Conservation (phyloP, 2,888 invertebrate genomes). For the Lasioglossum oenotherae region DNA sequence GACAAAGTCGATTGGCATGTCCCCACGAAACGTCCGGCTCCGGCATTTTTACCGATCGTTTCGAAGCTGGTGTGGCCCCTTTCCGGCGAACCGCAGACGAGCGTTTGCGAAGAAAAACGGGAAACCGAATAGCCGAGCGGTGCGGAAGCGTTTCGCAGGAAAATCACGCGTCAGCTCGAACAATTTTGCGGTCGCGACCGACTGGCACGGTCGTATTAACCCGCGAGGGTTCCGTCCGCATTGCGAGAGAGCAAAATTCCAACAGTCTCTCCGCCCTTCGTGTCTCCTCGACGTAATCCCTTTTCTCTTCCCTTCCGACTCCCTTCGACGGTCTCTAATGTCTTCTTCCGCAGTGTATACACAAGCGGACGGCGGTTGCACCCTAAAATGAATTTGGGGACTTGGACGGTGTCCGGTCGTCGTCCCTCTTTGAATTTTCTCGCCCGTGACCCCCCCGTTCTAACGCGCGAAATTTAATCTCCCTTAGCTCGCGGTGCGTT, state of each 20-base stretch:
- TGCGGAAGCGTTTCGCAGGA: constrained; percentile 48
- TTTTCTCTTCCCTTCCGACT: neutral
- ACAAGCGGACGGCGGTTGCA: constrained; percentile 22
- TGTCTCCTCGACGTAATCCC: constrained; percentile 56
- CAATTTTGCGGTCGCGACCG: constrained; percentile 59
- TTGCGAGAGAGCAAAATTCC: constrained; percentile 62
- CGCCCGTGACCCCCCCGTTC: constrained; percentile 48
- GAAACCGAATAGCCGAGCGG: constrained; percentile 38
- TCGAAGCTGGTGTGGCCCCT: neutral
- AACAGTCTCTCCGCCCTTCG: constrained; percentile 55
- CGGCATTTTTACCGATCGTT: neutral
- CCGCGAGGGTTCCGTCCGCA: constrained; percentile 9
- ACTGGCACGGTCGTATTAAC: constrained; percentile 59
- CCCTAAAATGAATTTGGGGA: constrained; percentile 64
- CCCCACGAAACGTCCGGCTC: neutral
- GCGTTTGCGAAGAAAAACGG: constrained; percentile 47
- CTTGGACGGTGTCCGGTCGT: neutral
- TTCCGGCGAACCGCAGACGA: constrained; percentile 38
- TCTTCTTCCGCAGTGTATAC: constrained; percentile 50
- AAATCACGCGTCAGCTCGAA: constrained; percentile 62
- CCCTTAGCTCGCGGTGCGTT: constrained; percentile 53
- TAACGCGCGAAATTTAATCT: constrained; percentile 70
- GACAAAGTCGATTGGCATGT: neutral
- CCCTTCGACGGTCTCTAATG: constrained; percentile 47
- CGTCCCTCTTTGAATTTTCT: constrained; percentile 68